phyloP scores from a whole-genome alignment of 2,888 invertebrate species.

The Hanleya hanleyi region DNA sequence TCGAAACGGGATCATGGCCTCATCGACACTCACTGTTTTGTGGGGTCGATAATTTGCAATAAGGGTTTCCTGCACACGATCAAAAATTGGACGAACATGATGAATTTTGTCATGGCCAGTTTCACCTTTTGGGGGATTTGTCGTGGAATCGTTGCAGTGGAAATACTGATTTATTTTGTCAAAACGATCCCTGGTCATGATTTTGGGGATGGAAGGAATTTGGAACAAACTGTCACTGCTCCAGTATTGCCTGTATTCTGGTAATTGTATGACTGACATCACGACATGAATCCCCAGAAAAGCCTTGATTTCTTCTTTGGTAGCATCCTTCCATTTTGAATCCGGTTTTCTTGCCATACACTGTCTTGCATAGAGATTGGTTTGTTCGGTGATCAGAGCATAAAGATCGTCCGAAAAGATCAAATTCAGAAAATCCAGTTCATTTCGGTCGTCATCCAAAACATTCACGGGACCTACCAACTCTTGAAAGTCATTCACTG shows the following conservation, averaged over 20 bases:
- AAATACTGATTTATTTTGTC: not conserved
- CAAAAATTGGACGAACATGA: slow-evolving; percentile 7
- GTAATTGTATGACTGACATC: not conserved
- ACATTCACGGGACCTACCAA: not conserved
- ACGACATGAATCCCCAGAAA: not conserved
- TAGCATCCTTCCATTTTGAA: not conserved
- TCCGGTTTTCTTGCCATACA: not conserved
- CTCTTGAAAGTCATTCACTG: not conserved
- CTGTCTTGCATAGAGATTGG: not conserved
- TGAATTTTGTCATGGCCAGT: not conserved
- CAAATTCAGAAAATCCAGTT: not conserved
- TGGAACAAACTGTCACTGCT: not conserved
- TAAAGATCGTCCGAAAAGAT: not conserved
- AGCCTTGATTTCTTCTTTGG: not conserved
- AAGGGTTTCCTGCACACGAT: not conserved
- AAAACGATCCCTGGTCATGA: not conserved
- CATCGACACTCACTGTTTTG: not conserved
- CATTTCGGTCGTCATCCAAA: not conserved
- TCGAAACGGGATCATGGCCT: not conserved
- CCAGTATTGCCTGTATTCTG: not conserved
- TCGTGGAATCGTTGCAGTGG: not conserved
- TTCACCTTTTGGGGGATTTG: not conserved
- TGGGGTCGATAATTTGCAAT: not conserved
- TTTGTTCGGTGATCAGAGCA: not conserved
- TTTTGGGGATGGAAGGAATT: not conserved